Evolutionary conservation across 2,113 vertebrate species (phyloP).

Genomic region (Mirounga angustirostris): DNA sequence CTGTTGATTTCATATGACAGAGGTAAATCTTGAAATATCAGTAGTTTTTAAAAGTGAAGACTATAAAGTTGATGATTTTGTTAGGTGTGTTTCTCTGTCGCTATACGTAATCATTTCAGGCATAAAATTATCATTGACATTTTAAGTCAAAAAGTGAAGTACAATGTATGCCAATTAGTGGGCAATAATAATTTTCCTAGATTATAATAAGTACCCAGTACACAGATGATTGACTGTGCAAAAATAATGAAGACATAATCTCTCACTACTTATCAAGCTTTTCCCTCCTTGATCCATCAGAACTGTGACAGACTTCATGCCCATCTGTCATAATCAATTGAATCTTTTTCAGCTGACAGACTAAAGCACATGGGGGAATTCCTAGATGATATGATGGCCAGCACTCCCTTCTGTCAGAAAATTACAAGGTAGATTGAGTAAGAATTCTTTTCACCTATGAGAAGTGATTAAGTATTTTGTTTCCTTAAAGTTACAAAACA

Average conservation of each 20-base stretch:
- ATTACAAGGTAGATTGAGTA: constrained; percentile 41
- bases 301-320: constrained; percentile 60
- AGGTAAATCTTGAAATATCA: not conserved
- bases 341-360: constrained; percentile 66
- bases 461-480: constrained; percentile 4
- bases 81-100: not conserved
- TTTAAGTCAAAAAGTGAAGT: constrained; percentile 62
- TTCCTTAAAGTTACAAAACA: not conserved
- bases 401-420: constrained; percentile 54
- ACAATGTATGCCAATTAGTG: constrained; percentile 41
- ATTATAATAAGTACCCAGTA: constrained; percentile 37
- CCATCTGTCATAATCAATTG: constrained; percentile 69
- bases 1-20: not conserved
- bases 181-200: constrained; percentile 51
- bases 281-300: constrained; percentile 22
- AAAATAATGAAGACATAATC: constrained; percentile 66
- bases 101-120: not conserved
- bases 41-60: not conserved
- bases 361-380: constrained; percentile 66
- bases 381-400: constrained; percentile 18
- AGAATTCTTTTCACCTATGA: constrained; percentile 39
- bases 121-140: constrained; percentile 50
- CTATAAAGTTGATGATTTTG: not conserved
- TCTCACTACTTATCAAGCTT: constrained; percentile 48
- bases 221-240: constrained; percentile 50